Evolutionary conservation across 2,888 invertebrate genomes (phyloP), one percentile per base, ranked within the genome.

Genomic region (Anagyrus pseudococci): DNA sequence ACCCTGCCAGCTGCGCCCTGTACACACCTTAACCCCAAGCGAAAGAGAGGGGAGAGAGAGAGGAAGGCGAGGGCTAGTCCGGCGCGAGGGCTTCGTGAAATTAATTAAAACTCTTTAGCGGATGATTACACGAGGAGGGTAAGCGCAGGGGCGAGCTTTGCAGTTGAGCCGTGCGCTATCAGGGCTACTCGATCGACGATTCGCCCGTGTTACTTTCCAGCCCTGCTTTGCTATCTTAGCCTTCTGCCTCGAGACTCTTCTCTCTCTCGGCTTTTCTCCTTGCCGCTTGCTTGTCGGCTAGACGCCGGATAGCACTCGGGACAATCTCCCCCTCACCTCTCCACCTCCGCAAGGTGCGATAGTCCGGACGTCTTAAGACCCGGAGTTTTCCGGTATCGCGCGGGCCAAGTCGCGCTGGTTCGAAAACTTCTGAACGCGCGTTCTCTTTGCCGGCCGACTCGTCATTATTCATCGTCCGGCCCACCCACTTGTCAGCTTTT

Each of bases 21-120:
- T 48, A 37, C 15, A 2, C 33, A 13, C 3, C 33, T 37, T 37
- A 10, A 13, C 15, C 33, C 33, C 13, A 2, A 13, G 33, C 2
- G 33, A 37, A 8, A 15, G 3, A 2, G 33, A 8, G 33, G 15
- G 33, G 15, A 29, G 10, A 10, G 29, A 29, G 29, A 4, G 29
- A 29, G 29, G 6, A 10, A 29, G 29, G 40, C 20, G 20, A 15
- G 19, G 25, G 25, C 47, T 37, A 26, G 56, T n/a, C n/a, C 13
- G 13, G 48, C 19, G 2, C 43, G 25, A n/a, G 29, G 37, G 58
- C 46, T 44, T 52, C 48, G 33, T 50, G 60, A 63, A 66, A 66
- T 66, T 63, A 63, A 66, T 66, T 66, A 63, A 66, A 66, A 66
- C 63, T 66, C 63, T 66, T 63, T 60, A 66, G 66, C 50, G 60